Base-by-base conservation (phyloP, 2,797 vertebrate genomes). In the Chloroceryle amazona region DNA sequence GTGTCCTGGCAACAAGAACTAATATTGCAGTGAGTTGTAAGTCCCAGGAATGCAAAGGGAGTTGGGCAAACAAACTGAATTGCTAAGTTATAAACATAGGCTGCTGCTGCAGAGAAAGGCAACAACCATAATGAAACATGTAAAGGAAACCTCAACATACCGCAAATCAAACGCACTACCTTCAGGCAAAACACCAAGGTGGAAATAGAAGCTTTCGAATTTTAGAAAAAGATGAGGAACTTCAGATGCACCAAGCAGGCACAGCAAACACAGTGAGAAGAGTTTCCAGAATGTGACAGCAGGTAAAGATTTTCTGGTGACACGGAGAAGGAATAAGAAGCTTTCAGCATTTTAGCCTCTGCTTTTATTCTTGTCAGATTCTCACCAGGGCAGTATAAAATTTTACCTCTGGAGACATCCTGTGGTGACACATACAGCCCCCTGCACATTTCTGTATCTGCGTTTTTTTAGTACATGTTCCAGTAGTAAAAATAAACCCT, bases 1-100 rank as follows among this genome's bases (percentile, higher is more conserved):
- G 98, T 96, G 96, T 91, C 97, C 95, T 98, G 97, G 98, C 96
- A 98, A 98, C 97, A 96, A 96, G 97, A 96, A 98, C 94, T 96
- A 98, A 97, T 98, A 96, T 94, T 98, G 85, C 96, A 97, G 93
- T 90, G 94, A 97, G 86, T 95, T 98, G 97, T 98, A 98, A 98
- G 96, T 96, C 96, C 95, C 75, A 96, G 96, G 97, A 98, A 98
- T 97, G 96, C 87, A 86, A 96, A 96, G 93, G 67, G 91, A 97
- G 95, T 86, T 97, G 94, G 88, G 92, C 94, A 97, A 97, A 97
- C 96, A 92, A 91, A 94, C 86, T 86, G 94, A 97, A 95, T 87
- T 61, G 55, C 76, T 87, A 76, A 92, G 84, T 93, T 98, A 98
- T 98, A 98, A 98, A 98, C 97, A 98, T 0, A 54, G 74, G 80